Evolutionary conservation across 92 coral and sea anemone genomes (phyloP).

Genomic region (Zoanthus sansibaricus): DNA sequence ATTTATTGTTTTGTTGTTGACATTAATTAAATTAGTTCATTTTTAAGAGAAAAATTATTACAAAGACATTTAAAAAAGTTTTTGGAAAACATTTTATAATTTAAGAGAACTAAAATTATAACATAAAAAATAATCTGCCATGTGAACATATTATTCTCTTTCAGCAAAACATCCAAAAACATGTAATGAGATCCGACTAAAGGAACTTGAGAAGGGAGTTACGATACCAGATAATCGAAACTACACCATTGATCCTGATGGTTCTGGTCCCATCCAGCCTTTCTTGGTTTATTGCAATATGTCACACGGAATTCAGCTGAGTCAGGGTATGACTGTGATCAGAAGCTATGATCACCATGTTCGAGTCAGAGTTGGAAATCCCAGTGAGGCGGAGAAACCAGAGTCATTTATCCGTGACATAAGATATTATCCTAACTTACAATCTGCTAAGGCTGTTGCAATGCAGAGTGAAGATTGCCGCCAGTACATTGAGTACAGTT

Average conservation of each 20-base stretch:
- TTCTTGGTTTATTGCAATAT: conserved; percentile 72
- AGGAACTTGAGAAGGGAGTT: neutral
- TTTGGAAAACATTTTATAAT: no score
- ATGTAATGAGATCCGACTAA: conserved; percentile 56
- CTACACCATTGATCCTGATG: conserved; percentile 87
- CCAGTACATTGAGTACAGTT: conserved; percentile 81
- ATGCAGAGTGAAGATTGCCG: conserved; percentile 73
- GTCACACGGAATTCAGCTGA: conserved; percentile 58
- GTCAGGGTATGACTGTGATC: conserved; percentile 66
- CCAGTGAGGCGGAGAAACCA: conserved; percentile 52
- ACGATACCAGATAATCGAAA: neutral
- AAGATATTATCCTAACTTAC: conserved; percentile 59
- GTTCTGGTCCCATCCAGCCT: conserved; percentile 75
- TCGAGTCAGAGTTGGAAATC: conserved; percentile 42
- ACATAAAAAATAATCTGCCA: no score
- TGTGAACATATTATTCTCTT: neutral
- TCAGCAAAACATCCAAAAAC: conserved; percentile 63
- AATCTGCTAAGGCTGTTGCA: conserved; percentile 76
- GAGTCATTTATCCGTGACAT: conserved; percentile 61
- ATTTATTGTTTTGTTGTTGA: no score
- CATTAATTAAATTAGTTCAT: no score
- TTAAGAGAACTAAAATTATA: no score
- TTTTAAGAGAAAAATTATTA: no score
- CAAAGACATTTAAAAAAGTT: no score
- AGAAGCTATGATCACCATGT: conserved; percentile 46